phyloP scores from a whole-genome alignment of 1,140 invertebrate species.

The Cephus cinctus region DNA sequence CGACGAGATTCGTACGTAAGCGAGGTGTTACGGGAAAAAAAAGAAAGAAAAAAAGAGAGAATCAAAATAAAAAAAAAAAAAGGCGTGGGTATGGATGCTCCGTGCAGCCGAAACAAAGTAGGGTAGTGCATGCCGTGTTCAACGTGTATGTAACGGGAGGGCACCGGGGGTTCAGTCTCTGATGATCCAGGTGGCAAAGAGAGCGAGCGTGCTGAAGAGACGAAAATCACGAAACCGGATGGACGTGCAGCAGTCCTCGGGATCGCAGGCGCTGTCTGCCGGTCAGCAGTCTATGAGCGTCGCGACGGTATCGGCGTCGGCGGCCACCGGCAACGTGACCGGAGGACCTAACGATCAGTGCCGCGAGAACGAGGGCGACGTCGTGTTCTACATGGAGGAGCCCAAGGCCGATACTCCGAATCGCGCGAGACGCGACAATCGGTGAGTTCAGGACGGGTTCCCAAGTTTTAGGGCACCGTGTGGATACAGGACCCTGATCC shows the following conservation, averaged over 20 bases:
- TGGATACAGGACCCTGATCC: no score
- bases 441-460: constrained; percentile 32
- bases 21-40: background rate
- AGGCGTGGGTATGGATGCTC: constrained; percentile 2
- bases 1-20: no score
- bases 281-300: no score
- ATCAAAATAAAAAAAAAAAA: background rate
- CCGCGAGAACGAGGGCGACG: constrained; percentile 65
- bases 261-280: constrained; percentile 29
- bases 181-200: constrained; percentile 72
- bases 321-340: constrained; percentile 7
- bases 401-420: constrained; percentile 68
- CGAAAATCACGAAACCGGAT: constrained; percentile 70
- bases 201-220: constrained; percentile 70
- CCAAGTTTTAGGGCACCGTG: no score
- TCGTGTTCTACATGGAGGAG: constrained; percentile 72
- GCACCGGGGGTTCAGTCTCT: constrained; percentile 63
- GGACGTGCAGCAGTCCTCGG: constrained; percentile 53
- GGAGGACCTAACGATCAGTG: constrained; percentile 36
- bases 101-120: constrained; percentile 1
- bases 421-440: constrained; percentile 59
- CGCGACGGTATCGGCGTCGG: constrained; percentile 24
- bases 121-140: constrained; percentile 52
- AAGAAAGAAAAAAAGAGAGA: constrained; percentile 2
- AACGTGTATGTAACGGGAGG: constrained; percentile 51